Percentiles rank a stretch among this genome's conserved stretches.
Evolutionary conservation across 2,888 invertebrate species (phyloP).

Genomic region (Gari tellinella): DNA sequence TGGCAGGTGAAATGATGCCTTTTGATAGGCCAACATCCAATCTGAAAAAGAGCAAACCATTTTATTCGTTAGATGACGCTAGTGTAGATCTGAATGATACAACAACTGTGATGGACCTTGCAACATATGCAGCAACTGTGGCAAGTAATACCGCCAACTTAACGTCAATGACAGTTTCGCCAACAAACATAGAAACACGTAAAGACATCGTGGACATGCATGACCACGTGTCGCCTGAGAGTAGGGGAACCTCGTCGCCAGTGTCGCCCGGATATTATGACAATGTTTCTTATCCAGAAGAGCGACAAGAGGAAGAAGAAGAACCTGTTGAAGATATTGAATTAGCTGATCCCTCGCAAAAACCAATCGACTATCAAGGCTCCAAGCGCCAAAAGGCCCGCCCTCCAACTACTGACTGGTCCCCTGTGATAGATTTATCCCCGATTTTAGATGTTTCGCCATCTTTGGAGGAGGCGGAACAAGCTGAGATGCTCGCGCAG

Average conservation of each 20-base stretch:
- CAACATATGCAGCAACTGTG: slow-evolving; percentile 83
- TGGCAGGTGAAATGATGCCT: slow-evolving; percentile 64
- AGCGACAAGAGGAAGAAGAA: slow-evolving; percentile 57
- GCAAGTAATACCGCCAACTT: slow-evolving; percentile 83
- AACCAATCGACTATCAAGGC: slow-evolving; percentile 82
- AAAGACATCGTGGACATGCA: slow-evolving; percentile 23
- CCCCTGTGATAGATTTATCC: slow-evolving; percentile 85
- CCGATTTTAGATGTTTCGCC: slow-evolving; percentile 85
- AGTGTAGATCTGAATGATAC: slow-evolving; percentile 64
- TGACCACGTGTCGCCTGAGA: slow-evolving; percentile 72
- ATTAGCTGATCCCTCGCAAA: slow-evolving; percentile 80
- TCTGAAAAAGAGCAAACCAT: slow-evolving; percentile 60
- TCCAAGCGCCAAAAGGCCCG: slow-evolving; percentile 81
- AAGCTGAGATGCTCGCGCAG: slow-evolving; percentile 81
- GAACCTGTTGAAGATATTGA: slow-evolving; percentile 76
- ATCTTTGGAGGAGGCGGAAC: slow-evolving; percentile 84
- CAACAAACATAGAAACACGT: slow-evolving; percentile 73
- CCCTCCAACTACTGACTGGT: slow-evolving; percentile 84
- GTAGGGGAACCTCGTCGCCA: slow-evolving; percentile 72
- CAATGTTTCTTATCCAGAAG: slow-evolving; percentile 63
- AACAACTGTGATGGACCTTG: slow-evolving; percentile 79
- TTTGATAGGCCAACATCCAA: slow-evolving; percentile 67
- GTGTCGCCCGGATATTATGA: slow-evolving; percentile 79
- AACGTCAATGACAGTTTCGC: slow-evolving; percentile 82
- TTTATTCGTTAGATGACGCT: slow-evolving; percentile 56